Evolutionary conservation across 2,113 vertebrate genomes (phyloP).

Genomic region (Leiothrix lutea): DNA sequence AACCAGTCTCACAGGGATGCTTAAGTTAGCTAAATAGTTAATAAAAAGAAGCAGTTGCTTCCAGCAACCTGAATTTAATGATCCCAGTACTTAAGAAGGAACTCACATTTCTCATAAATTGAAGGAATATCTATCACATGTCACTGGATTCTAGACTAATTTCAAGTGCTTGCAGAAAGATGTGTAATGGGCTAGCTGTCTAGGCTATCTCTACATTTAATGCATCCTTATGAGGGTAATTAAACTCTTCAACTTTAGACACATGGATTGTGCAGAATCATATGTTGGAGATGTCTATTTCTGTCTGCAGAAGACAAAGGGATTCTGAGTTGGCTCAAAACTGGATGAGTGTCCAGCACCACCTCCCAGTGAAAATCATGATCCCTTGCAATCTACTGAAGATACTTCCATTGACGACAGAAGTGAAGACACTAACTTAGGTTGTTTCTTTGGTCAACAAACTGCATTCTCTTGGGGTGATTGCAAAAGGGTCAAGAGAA

Average conservation of each 20-base stretch:
- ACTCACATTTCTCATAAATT: neutral
- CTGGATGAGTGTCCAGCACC: rapidly evolving
- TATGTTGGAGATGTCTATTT: neutral
- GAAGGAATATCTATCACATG: neutral
- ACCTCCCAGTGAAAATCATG: neutral
- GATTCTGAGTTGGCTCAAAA: neutral
- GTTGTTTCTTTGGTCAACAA: neutral
- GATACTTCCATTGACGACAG: neutral
- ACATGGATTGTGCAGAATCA: neutral
- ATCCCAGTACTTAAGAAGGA: neutral
- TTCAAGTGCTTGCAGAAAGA: neutral
- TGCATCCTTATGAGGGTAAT: neutral
- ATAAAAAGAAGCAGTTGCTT: neutral
- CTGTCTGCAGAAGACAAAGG: neutral
- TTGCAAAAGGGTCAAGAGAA: neutral
- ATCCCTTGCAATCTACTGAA: neutral
- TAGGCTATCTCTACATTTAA: neutral
- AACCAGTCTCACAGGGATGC: neutral
- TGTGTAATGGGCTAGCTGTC: neutral
- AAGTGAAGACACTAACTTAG: neutral
- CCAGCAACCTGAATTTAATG: neutral
- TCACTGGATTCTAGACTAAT: neutral
- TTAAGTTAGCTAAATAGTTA: neutral
- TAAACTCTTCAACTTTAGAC: neutral
- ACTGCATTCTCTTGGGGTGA: neutral